A percentile compares a stretch with the other conserved stretches of the same genome.
Evolutionary conservation across 2,113 vertebrate species (phyloP).

Genomic region (Leuciscus idus): DNA sequence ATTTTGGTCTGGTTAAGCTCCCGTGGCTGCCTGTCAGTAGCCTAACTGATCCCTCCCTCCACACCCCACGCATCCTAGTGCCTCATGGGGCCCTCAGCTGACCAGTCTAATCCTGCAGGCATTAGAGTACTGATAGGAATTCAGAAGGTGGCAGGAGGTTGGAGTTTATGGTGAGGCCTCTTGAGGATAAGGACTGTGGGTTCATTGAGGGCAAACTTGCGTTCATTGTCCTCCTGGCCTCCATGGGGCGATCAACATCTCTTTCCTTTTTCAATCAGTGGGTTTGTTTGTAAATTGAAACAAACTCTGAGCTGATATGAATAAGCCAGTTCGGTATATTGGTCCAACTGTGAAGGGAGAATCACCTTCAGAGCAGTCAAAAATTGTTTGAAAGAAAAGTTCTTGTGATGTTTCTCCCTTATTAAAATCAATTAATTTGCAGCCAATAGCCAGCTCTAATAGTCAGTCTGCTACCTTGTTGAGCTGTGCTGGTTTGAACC

Average conservation of each 20-base stretch:
- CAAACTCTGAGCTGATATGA: neutral
- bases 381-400: neutral
- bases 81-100: slow-evolving; percentile 40
- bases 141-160: slow-evolving; percentile 20
- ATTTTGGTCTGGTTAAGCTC: slow-evolving; percentile 36
- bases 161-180: slow-evolving; percentile 4
- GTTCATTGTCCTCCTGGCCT: slow-evolving; percentile 4
- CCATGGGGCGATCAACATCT: neutral
- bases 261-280: neutral
- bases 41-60: neutral
- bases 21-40: slow-evolving; percentile 14
- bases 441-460: slow-evolving; percentile 9
- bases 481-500: neutral
- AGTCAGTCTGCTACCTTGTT: neutral
- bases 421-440: neutral
- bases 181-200: neutral
- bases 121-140: slow-evolving; percentile 47
- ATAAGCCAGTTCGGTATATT: slow-evolving; percentile 1
- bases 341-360: neutral
- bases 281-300: slow-evolving; percentile 10
- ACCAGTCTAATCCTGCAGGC: slow-evolving; percentile 49
- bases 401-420: neutral
- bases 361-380: slow-evolving; percentile 21
- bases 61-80: slow-evolving; percentile 3
- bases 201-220: slow-evolving; percentile 16